Base-by-base conservation (phyloP, 2,888 invertebrate species). In the Luperina testacea region DNA sequence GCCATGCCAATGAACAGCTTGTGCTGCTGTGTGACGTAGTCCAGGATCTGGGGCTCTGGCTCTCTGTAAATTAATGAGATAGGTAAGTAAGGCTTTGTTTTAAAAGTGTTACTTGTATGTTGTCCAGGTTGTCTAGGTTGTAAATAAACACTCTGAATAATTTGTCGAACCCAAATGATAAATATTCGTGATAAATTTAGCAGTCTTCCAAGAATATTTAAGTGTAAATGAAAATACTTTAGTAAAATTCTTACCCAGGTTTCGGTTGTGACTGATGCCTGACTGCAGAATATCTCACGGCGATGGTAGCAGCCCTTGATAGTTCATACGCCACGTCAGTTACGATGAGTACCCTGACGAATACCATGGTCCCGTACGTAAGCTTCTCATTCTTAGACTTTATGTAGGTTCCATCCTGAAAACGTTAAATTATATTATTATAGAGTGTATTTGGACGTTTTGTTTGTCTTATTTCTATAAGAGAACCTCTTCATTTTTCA, bases 21-120 rank as follows among this genome's bases (percentile, higher is more conserved):
- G 91, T 98, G 98, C 93, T 99, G 99, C 92, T 99, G 99, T 0
- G 99, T 99, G 81, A 98, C 98, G 92, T 98, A 99, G 91, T 99
- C 99, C 71, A 99, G 96, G 82, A 99, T 98, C 94, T 99, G 98
- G 0, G 98, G 98, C 93, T 99, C 99, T 0, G 98, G 98, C 88
- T 97, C 97, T 32, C 98, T 99, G 91, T 67, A 88, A 77, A 51
- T 59, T 38, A 5, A 32, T 6, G 11, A 38, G 7, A 42, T n/a
- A 9, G 2, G 27, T 68, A 69, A 27, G 20, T 48, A 20, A 68
- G n/a, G 6, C 11, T 45, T 45, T 27, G 27, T 27, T 68, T 68
- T 27, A 68, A 42, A n/a, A 67, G 9, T 51, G 51, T 51, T 11
- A 27, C 24, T 42, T 42, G 13, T 38, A 6, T 64, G 38, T 4